phyloP scores from a whole-genome alignment of 2,797 vertebrate genomes.

The Yasuhikotakia modesta region DNA sequence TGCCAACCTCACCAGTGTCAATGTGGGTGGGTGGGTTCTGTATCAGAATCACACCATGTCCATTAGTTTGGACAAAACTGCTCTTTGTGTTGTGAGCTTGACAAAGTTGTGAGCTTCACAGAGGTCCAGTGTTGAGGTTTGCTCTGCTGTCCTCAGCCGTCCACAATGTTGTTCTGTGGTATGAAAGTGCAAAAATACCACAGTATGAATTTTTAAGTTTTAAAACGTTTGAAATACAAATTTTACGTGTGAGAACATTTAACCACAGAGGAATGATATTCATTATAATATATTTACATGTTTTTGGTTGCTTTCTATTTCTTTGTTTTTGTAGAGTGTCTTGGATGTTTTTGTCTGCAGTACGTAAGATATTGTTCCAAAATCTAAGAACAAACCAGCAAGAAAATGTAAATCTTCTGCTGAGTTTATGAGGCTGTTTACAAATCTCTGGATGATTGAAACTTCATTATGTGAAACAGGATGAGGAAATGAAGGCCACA shows the following conservation, averaged over 20 bases:
- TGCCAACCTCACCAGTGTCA: neutral
- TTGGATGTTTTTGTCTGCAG: conserved; percentile 16
- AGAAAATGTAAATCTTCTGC: neutral
- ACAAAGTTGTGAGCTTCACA: neutral
- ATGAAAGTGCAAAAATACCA: conserved; percentile 51
- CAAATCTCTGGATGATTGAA: neutral
- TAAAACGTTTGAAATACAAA: neutral
- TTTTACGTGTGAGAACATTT: conserved; percentile 20
- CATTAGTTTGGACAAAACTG: conserved; percentile 26
- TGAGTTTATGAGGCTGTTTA: neutral
- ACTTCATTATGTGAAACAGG: neutral
- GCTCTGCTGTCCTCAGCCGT: conserved; percentile 12
- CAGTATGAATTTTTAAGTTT: neutral
- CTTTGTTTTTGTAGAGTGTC: conserved; percentile 10
- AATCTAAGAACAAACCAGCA: neutral
- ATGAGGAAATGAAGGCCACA: neutral
- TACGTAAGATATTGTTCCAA: too few relatives aligned
- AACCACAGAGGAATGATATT: conserved; percentile 48
- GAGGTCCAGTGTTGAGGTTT: neutral
- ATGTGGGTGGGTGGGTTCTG: neutral
- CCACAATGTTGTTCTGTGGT: conserved; percentile 45
- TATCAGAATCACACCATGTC: conserved; percentile 17
- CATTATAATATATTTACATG: conserved; percentile 38
- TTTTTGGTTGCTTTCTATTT: conserved; percentile 1
- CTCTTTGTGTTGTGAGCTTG: conserved; percentile 6